Evolutionary conservation across 2,797 vertebrate species (phyloP), one percentile per base, ranked within the genome.

Genomic region (Gambusia yucatana): DNA sequence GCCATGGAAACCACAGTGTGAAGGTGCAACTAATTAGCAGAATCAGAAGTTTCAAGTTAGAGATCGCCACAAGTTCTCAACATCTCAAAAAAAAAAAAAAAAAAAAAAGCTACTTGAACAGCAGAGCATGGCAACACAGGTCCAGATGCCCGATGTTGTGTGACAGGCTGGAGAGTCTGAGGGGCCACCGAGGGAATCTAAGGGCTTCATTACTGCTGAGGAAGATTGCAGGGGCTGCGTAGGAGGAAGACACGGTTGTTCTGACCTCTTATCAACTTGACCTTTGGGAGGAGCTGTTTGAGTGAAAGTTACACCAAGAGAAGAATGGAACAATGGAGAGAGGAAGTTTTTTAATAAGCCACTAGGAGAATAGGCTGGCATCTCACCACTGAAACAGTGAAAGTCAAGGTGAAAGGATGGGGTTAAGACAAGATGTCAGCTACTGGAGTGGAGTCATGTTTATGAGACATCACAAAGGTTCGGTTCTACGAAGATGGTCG

Each of bases 381-480:
- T 88, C 85, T 80, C 80, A 61, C 25, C 7, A 14, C 77, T 74
- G 84, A 81, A 52, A 77, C 20, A 10, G 2, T 28, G 79, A 77
- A 11, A 85, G 86, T 77, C 86, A 86, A 92, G 91, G 91, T 93
- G 89, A 92, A 79, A 89, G 86, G 91, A 92, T 44, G 82, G 80
- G 81, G 77, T 36, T 0, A 79, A 85, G 86, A 82, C 87, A 86
- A n/a, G 83, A 89, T 87, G 90, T 92, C 85, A 82, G 82, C 69
- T 80, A 55, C 25, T 36, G 84, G 84, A 76, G 87, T 82, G 39
- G 36, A 57, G 86, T 87, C 88, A 59, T 91, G 87, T 94, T 92
- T 93, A 92, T 87, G 90, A 92, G 84, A 90, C 87, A 91, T 93
- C 88, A 87, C 83, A 86, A 88, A 87, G 82, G 89, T 84, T 87